phyloP scores from a whole-genome alignment of 2,113 vertebrate species.

The Megaleporinus macrocephalus region DNA sequence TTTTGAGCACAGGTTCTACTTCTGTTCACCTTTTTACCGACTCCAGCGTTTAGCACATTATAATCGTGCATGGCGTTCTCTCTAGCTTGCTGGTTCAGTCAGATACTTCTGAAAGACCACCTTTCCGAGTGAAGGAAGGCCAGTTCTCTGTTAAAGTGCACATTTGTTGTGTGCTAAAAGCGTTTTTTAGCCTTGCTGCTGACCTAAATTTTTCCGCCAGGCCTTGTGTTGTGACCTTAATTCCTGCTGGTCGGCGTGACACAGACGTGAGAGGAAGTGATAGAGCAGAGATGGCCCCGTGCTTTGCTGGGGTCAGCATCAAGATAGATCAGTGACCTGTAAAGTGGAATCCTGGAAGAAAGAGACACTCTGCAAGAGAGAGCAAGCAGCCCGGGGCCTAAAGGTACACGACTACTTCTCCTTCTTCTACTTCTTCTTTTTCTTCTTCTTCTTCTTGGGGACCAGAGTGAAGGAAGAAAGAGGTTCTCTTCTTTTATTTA shows the following conservation, averaged over 20 bases:
- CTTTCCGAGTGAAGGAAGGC: not conserved
- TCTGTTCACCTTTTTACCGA: too few relatives aligned
- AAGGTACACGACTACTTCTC: not conserved
- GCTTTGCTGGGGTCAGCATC: slow-evolving; percentile 44
- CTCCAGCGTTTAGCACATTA: too few relatives aligned
- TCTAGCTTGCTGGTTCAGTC: not conserved
- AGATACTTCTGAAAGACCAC: not conserved
- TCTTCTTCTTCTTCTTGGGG: slow-evolving; percentile 17
- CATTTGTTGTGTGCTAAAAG: slow-evolving; percentile 5
- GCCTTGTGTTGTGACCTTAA: slow-evolving; percentile 54
- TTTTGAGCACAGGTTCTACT: too few relatives aligned
- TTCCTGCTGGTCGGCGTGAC: slow-evolving; percentile 46
- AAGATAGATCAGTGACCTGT: slow-evolving; percentile 54
- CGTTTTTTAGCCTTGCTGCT: slow-evolving; percentile 24
- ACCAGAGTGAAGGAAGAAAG: slow-evolving; percentile 5
- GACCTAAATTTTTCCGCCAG: slow-evolving; percentile 39
- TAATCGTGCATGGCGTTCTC: not conserved
- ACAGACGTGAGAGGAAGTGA: slow-evolving; percentile 49
- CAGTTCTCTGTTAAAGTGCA: not conserved
- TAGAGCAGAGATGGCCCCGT: slow-evolving; percentile 39
- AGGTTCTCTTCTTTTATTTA: slow-evolving; percentile 9
- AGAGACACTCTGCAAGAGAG: slow-evolving; percentile 40
- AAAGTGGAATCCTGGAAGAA: slow-evolving; percentile 46
- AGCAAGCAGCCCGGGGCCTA: slow-evolving; percentile 32
- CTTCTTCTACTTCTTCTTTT: slow-evolving; percentile 17